These are phyloP conservation scores for Julus scanicus DNA, from an alignment of 2,888 invertebrate species.

Conservation along the genomic window DNA sequence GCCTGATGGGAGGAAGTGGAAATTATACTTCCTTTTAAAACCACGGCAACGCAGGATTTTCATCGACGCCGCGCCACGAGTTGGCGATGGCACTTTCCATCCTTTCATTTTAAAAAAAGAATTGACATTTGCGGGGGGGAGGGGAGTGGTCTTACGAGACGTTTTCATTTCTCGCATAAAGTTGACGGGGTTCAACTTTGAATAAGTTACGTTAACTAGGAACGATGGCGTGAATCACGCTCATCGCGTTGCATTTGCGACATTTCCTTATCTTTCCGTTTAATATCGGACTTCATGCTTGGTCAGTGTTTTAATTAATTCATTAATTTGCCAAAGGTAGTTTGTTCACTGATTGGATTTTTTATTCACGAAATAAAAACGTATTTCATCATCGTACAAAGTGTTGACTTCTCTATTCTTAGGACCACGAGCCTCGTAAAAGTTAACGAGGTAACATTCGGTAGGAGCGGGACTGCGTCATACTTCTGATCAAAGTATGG, in stretches of 20 bases:
- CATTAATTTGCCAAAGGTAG: constrained; percentile 30
- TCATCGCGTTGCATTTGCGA: background rate
- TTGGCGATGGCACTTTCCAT: constrained; percentile 14
- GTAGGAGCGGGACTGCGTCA: no score
- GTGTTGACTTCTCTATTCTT: background rate
- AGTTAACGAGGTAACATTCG: no score
- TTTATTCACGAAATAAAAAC: constrained; percentile 37
- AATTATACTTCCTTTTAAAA: constrained; percentile 58
- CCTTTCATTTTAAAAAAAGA: background rate
- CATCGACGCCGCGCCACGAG: background rate
- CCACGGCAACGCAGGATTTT: background rate
- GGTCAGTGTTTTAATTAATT: constrained; percentile 2
- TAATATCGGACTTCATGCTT: background rate
- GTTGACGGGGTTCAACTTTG: background rate
- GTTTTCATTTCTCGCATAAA: background rate
- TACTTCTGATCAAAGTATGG: no score
- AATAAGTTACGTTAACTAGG: constrained; percentile 4
- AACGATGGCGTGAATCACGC: background rate
- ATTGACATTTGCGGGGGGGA: background rate
- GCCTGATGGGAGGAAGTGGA: constrained; percentile 56
- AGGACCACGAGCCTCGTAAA: no score
- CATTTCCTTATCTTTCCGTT: background rate
- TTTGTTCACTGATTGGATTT: constrained; percentile 31
- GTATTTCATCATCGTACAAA: background rate
- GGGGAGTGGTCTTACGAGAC: background rate